Conservation (phyloP, 2,888 invertebrate species). For the Odontocolon sp. region DNA sequence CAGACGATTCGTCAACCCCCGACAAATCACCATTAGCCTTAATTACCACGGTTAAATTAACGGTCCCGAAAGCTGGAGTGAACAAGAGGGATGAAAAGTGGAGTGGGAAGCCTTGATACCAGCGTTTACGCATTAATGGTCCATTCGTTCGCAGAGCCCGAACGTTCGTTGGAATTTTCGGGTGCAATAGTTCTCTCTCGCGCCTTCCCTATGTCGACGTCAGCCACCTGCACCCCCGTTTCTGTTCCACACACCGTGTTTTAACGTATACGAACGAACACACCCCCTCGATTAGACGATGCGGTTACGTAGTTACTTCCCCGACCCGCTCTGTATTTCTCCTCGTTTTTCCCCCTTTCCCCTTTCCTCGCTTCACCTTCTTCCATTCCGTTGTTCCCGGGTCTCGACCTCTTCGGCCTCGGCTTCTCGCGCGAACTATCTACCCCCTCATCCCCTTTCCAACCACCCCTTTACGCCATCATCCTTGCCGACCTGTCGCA, state of each 20-base stretch:
- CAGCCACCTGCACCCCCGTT: background rate
- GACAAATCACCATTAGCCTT: slow-evolving; percentile 53
- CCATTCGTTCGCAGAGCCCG: slow-evolving; percentile 49
- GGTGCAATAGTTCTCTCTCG: background rate
- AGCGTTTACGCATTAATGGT: slow-evolving; percentile 54
- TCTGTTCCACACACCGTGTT: slow-evolving; percentile 13
- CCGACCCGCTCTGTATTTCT: slow-evolving; percentile 38
- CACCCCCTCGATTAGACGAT: slow-evolving; percentile 73
- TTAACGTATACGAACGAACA: slow-evolving; percentile 66
- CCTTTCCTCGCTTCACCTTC: background rate
- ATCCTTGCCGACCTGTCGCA: slow-evolving; percentile 68
- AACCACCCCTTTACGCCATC: slow-evolving; percentile 24
- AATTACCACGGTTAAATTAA: slow-evolving; percentile 54
- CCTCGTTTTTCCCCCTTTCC: slow-evolving; percentile 8
- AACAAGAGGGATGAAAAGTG: background rate
- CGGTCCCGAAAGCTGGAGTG: background rate
- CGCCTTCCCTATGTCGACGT: background rate
- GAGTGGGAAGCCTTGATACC: slow-evolving; percentile 14
- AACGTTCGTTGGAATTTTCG: slow-evolving; percentile 51
- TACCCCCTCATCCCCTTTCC: slow-evolving; percentile 42
- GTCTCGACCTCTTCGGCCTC: slow-evolving; percentile 13
- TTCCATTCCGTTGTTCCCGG: background rate
- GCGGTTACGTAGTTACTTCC: slow-evolving; percentile 72
- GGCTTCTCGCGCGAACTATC: slow-evolving; percentile 44
- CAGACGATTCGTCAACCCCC: slow-evolving; percentile 54